These are phyloP conservation scores for Platerodrilus igneus DNA, from an alignment of 2,888 invertebrate genomes.

Conservation along the genomic window DNA sequence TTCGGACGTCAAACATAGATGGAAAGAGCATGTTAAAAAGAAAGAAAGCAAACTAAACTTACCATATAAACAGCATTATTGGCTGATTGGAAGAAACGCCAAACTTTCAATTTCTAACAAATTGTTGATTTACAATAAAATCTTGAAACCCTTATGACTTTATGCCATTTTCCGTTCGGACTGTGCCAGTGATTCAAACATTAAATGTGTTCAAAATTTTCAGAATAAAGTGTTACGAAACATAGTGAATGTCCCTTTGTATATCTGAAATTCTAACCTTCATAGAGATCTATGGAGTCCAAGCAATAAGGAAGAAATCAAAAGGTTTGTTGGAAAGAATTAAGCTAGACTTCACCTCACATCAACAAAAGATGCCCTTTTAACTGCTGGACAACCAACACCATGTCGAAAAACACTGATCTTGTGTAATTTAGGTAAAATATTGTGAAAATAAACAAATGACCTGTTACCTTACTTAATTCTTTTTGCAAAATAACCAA, in stretches of 20 bases:
- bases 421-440: too few species aligned
- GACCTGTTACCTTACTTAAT: too few species aligned
- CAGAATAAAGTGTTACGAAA: conserved; percentile 20
- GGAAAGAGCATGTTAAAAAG: conserved; percentile 24
- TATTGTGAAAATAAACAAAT: too few species aligned
- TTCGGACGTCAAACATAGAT: conserved; percentile 21
- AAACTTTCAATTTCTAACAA: conserved; percentile 15
- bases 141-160: conserved; percentile 17
- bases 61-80: conserved; percentile 19
- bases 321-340: conserved; percentile 11
- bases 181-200: conserved; percentile 13
- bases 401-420: too few species aligned
- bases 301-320: conserved; percentile 8
- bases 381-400: conserved; percentile 14
- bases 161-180: conserved; percentile 19
- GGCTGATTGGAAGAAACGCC: conserved; percentile 19
- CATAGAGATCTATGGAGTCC: conserved; percentile 17
- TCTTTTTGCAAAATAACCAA: too few species aligned
- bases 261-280: conserved; percentile 15
- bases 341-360: conserved; percentile 8
- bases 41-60: conserved; percentile 25
- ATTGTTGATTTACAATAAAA: conserved; percentile 19
- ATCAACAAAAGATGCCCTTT: conserved; percentile 9
- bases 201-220: conserved; percentile 12
- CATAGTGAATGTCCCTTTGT: conserved; percentile 20